Evolutionary conservation across 2,113 vertebrate species (phyloP).

Genomic region (Motacilla alba): DNA sequence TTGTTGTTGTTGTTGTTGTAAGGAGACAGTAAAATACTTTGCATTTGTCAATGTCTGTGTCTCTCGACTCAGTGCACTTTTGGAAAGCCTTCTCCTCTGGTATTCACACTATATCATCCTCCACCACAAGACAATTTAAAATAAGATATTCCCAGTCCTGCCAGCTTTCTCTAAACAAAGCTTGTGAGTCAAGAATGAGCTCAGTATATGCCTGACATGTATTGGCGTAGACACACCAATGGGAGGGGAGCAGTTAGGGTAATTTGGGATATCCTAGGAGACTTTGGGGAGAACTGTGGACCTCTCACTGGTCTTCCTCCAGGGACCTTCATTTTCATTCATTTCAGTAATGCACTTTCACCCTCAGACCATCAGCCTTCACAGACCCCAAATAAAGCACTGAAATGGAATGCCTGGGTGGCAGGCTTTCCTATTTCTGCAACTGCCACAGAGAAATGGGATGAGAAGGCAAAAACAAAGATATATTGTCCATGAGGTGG

Average conservation of each 20-base stretch:
- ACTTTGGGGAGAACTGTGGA: neutral
- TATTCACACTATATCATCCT: constrained; percentile 38
- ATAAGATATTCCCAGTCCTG: neutral
- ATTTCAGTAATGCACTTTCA: neutral
- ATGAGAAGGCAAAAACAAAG: neutral
- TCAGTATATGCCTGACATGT: neutral
- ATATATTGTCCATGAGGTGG: neutral
- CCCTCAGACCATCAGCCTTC: neutral
- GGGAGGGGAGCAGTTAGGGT: neutral
- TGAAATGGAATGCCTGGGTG: neutral
- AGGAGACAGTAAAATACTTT: constrained; percentile 10
- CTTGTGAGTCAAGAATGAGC: neutral
- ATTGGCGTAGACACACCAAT: neutral
- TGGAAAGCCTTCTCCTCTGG: constrained; percentile 16
- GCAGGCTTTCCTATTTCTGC: neutral
- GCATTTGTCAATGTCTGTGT: neutral
- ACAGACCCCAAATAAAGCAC: neutral
- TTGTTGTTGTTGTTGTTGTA: neutral
- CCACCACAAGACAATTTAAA: constrained; percentile 19
- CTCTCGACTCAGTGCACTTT: neutral
- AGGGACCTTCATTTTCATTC: neutral
- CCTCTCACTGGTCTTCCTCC: neutral
- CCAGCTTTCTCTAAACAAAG: constrained; percentile 35
- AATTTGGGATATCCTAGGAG: neutral
- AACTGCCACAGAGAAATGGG: neutral